phyloP scores from a whole-genome alignment of 2,797 vertebrate species.

The Anabacerthia variegaticeps region DNA sequence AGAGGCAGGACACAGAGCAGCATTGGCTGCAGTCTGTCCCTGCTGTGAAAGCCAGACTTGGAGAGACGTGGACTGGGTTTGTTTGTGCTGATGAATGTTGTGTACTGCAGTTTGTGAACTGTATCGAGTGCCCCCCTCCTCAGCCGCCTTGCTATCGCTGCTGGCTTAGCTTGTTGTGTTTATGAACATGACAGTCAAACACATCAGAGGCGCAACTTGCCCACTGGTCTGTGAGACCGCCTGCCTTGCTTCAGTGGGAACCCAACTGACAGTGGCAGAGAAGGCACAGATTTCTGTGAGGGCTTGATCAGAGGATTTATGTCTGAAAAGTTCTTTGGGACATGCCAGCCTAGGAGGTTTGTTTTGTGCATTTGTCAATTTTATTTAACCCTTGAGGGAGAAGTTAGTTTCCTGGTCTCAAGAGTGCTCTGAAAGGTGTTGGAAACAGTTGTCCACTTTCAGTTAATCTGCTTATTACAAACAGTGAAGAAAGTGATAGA shows the following conservation, averaged over 20 bases:
- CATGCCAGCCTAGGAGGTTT: not conserved
- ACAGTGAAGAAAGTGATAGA: not conserved
- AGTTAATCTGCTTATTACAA: not conserved
- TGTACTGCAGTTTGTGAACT: slow-evolving; percentile 39
- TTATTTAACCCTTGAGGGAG: not conserved
- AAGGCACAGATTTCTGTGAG: slow-evolving; percentile 37
- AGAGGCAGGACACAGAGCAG: not conserved
- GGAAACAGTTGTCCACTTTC: not conserved
- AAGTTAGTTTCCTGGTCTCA: not conserved
- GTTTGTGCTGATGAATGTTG: slow-evolving; percentile 55
- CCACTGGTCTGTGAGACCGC: slow-evolving; percentile 67
- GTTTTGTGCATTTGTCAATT: not conserved
- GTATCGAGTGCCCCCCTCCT: not conserved
- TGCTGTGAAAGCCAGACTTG: not conserved
- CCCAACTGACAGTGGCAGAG: slow-evolving; percentile 39
- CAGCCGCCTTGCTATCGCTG: not conserved
- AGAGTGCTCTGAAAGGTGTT: not conserved
- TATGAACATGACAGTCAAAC: slow-evolving; percentile 69
- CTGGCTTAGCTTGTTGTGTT: slow-evolving; percentile 54
- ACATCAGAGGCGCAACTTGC: slow-evolving; percentile 57
- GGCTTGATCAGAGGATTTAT: not conserved
- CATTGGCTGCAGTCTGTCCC: not conserved
- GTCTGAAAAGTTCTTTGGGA: not conserved
- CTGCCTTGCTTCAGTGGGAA: slow-evolving; percentile 60
- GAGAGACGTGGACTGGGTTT: not conserved